These are phyloP conservation scores for Labroides dimidiatus DNA, from an alignment of 2,797 vertebrate species.

Conservation along the genomic window DNA sequence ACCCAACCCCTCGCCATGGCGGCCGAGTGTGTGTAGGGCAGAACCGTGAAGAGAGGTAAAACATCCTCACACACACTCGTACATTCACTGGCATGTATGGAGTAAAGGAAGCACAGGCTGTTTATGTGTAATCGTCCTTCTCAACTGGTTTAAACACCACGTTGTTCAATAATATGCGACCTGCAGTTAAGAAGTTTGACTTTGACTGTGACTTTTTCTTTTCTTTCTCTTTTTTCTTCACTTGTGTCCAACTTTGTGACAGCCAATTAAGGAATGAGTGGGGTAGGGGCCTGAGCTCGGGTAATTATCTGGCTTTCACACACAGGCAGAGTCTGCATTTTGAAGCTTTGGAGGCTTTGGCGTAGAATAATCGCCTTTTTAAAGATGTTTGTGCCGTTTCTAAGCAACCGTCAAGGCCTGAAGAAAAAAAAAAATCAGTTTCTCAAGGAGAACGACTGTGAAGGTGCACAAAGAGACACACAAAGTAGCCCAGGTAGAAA, in stretches of 20 bases:
- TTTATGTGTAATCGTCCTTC: neutral
- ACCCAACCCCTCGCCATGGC: conserved; percentile 94
- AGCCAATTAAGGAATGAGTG: conserved; percentile 69
- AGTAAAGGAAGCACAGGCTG: conserved; percentile 4
- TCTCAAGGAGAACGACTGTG: conserved; percentile 38
- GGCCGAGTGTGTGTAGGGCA: conserved; percentile 97
- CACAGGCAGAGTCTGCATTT: conserved; percentile 48
- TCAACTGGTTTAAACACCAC: neutral
- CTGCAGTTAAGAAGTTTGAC: conserved; percentile 40
- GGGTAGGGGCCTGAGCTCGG: conserved; percentile 50
- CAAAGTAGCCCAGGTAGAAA: conserved; percentile 47
- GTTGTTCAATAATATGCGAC: conserved; percentile 38
- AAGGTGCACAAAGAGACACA: conserved; percentile 39
- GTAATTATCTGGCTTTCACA: conserved; percentile 76
- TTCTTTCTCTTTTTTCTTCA: neutral
- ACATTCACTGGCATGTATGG: neutral
- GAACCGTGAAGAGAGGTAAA: conserved; percentile 95
- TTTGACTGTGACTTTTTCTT: conserved; percentile 47
- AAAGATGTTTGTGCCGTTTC: conserved; percentile 71
- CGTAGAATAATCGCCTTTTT: conserved; percentile 68
- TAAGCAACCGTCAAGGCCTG: conserved; percentile 64
- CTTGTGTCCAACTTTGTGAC: conserved; percentile 61
- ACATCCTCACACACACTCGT: neutral
- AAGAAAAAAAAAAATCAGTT: conserved; percentile 27
- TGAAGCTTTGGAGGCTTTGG: conserved; percentile 65